These are phyloP conservation scores for Hippotragus niger DNA, from an alignment of 2,113 vertebrate genomes.

Conservation along the genomic window DNA sequence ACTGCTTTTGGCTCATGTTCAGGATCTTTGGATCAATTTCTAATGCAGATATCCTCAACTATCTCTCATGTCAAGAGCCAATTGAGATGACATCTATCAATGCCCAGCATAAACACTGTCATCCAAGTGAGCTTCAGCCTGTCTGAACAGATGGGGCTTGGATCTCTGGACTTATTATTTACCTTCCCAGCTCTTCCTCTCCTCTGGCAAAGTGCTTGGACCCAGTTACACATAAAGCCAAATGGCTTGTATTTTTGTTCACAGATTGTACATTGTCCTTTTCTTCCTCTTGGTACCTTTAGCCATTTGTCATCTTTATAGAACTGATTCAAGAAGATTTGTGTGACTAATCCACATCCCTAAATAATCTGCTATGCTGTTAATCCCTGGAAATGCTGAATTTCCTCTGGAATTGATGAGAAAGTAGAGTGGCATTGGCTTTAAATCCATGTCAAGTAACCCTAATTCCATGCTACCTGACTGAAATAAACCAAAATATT, in stretches of 20 bases:
- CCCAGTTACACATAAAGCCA: neutral
- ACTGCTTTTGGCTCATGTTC: neutral
- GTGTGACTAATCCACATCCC: neutral
- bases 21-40: neutral
- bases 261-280: conserved; percentile 19
- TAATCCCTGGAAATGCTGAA: neutral
- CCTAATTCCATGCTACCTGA: neutral
- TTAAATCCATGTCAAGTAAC: neutral
- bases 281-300: conserved; percentile 14
- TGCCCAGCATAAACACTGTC: neutral
- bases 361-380: neutral
- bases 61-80: conserved; percentile 51
- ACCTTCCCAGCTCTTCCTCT: conserved; percentile 31
- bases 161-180: neutral
- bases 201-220: conserved; percentile 15
- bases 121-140: conserved; percentile 32
- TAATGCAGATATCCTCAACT: conserved; percentile 53
- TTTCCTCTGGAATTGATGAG: conserved; percentile 3
- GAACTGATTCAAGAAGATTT: conserved; percentile 28
- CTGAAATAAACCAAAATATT: neutral
- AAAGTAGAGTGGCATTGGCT: neutral
- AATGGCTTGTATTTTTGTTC: conserved; percentile 10
- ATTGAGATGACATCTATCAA: conserved; percentile 60
- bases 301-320: conserved; percentile 21
- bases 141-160: conserved; percentile 61